Percentiles rank a stretch among this genome's conserved stretches.
Evolutionary conservation across 2,113 vertebrate species (phyloP).

Genomic region (Hippotragus niger): DNA sequence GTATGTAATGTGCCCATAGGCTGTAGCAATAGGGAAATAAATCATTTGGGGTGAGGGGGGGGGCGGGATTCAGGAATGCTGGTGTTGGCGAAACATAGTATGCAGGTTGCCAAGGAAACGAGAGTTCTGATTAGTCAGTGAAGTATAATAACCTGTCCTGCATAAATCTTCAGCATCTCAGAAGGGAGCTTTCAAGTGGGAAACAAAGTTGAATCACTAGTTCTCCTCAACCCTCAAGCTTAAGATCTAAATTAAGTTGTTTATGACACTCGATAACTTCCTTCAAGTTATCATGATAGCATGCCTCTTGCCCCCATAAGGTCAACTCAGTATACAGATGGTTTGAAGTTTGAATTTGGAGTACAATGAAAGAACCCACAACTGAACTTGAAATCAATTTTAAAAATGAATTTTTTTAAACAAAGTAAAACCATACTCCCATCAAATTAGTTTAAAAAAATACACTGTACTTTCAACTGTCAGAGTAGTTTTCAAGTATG

Average conservation of each 20-base stretch:
- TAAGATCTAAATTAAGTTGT: constrained; percentile 9
- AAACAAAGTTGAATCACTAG: neutral
- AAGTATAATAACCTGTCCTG: neutral
- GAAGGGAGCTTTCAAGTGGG: neutral
- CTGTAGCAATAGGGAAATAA: constrained; percentile 41
- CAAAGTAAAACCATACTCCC: neutral
- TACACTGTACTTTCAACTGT: neutral
- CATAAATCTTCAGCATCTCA: constrained; percentile 3
- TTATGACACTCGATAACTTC: neutral
- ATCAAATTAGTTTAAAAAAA: neutral
- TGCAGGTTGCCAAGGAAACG: constrained; percentile 11
- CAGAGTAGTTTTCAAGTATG: neutral
- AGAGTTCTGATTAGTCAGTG: neutral
- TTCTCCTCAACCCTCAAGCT: neutral
- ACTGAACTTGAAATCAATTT: neutral
- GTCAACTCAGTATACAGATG: neutral
- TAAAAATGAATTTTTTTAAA: neutral
- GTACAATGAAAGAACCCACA: neutral
- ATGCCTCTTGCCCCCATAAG: neutral
- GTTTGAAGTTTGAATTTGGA: neutral
- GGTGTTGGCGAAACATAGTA: neutral
- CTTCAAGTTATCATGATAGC: neutral
- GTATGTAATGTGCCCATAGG: constrained; percentile 29
- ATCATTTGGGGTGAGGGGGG: constrained; percentile 1
- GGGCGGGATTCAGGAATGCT: neutral